phyloP scores from a whole-genome alignment of 2,113 vertebrate genomes.

The Scalopus aquaticus region DNA sequence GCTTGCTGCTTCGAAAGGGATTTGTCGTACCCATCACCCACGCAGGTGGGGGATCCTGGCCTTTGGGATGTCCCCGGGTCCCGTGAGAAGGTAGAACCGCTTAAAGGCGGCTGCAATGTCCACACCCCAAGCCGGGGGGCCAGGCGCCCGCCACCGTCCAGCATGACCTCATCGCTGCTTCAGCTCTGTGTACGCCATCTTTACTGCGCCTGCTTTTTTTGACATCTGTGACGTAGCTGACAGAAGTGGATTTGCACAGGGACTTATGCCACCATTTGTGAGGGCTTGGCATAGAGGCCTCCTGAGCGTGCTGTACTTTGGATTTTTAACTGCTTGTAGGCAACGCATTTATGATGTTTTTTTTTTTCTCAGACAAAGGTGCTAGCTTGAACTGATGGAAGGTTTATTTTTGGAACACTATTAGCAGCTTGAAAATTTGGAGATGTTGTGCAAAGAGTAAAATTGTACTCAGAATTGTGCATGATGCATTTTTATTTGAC shows the following conservation, averaged over 20 bases:
- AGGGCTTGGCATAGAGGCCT: conserved; percentile 67
- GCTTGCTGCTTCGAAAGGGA: neutral
- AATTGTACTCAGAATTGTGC: conserved; percentile 53
- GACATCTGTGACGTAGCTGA: conserved; percentile 75
- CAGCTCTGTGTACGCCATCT: conserved; percentile 5
- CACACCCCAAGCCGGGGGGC: conserved; percentile 62
- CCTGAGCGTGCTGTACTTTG: conserved; percentile 52
- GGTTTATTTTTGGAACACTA: conserved; percentile 79
- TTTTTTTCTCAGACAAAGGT: conserved; percentile 72
- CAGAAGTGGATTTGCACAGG: conserved; percentile 79
- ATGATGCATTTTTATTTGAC: neutral
- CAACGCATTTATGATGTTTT: conserved; percentile 15
- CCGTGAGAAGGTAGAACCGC: neutral
- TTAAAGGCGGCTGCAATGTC: conserved; percentile 55
- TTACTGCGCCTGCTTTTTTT: conserved; percentile 55
- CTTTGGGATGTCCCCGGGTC: neutral
- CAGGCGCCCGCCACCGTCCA: conserved; percentile 58
- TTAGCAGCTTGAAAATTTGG: conserved; percentile 79
- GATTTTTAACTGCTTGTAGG: conserved; percentile 78
- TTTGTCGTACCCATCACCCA: neutral
- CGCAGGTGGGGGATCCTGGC: neutral
- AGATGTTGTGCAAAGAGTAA: conserved; percentile 68
- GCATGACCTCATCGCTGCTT: conserved; percentile 55
- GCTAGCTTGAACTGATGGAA: conserved; percentile 79
- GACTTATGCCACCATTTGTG: conserved; percentile 70